Evolutionary conservation across 1,140 invertebrate genomes (phyloP).

Genomic region (Physella acuta): DNA sequence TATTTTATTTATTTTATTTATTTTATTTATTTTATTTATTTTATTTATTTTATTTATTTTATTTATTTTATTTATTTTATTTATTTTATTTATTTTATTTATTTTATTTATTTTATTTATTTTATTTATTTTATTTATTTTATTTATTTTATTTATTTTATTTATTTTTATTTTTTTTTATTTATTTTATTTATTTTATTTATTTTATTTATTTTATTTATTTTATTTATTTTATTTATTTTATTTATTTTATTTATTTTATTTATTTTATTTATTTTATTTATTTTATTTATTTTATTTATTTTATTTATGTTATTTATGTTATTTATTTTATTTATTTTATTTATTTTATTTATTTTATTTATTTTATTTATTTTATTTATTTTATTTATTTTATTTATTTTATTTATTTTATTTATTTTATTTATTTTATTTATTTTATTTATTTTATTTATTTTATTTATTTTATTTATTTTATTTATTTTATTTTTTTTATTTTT

Average conservation of each 20-base stretch:
- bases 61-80: neutral
- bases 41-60: neutral
- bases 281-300: neutral
- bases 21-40: neutral
- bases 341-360: neutral
- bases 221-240: neutral
- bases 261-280: neutral
- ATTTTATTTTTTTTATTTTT: neutral
- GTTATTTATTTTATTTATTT: neutral
- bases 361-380: neutral
- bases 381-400: neutral
- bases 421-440: neutral
- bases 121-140: neutral
- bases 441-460: neutral
- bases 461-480: neutral
- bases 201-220: neutral
- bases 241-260: neutral
- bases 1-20: neutral
- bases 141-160: neutral
- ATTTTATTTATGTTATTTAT: constrained; percentile 2
- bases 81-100: neutral
- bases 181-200: neutral
- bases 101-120: neutral
- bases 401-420: neutral
- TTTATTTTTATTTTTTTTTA: neutral